Base-by-base conservation (phyloP, 2,888 invertebrate species). In the Byasa hedistus region DNA sequence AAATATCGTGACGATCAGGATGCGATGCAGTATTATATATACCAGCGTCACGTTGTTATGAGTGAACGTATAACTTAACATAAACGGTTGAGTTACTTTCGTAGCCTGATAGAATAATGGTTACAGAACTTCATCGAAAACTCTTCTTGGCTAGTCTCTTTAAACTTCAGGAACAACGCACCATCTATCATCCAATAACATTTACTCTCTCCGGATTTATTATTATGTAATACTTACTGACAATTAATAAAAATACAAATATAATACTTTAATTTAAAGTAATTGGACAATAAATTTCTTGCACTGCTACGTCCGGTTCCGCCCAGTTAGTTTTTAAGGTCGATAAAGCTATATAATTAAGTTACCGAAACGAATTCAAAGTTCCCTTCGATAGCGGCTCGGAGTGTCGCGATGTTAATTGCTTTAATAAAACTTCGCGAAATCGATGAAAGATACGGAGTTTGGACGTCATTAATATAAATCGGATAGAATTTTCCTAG, bases 391-490 rank as follows among this genome's bases (percentile, higher is more conserved):
- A 65, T 65, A 65, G 59, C 55, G 56, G 32, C 55, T 65, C 32
- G 23, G 32, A 65, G 60, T 60, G 65, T 60, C 60, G 48, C 60
- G 52, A 56, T 60, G 60, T 32, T 65, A 32, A 65, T 60, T 65
- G 56, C 65, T 56, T 59, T 23, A 56, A 65, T 48, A 56, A 44
- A 64, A 65, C 48, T 65, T 56, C 27, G n/a, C 19, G 19, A 44
- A 56, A 65, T 60, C 65, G 60, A 65, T 65, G 56, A 55, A 27
- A 56, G 65, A 60, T 65, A 60, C 1, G 23, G 24, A 58, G 64
- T 64, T 58, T 52, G 51, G 36, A 51, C 27, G 48, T 56, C 8
- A 12, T 7, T 19, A 57, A 57, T 57, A 17, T 52, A 39, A 15
- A 51, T 32, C 19, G 1, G 10, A 54, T 7, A 19, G 52, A 19